Base-by-base conservation (phyloP, 2,888 invertebrate species). In the Rhamnusium bicolor region DNA sequence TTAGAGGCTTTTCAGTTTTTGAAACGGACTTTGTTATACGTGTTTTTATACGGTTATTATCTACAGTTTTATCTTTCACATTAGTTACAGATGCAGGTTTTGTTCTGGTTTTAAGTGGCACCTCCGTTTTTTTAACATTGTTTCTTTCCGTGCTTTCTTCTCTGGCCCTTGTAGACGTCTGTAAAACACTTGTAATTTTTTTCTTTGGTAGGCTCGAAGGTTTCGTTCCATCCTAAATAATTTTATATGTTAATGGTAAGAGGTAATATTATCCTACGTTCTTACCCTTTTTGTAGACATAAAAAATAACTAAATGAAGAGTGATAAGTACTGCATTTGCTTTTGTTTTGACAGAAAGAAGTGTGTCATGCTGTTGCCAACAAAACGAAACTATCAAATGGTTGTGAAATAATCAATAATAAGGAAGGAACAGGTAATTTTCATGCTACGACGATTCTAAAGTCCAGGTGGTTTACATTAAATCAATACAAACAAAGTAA, bases 351-450 rank as follows among this genome's bases (percentile, higher is more conserved):
- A 79, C 79, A 75, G 72, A 72, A 73, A 72, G 60, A 78, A 72
- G 72, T 82, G 75, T 83, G 82, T 83, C 81, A 82, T 78, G 67
- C 72, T 75, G 75, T 79, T 77, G 76, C 78, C 79, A 82, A 80
- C 80, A 79, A 77, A 74, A 71, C 68, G 68, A 63, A 78, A 77
- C 73, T 77, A 72, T n/a, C n/a, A 66, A 75, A 62, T 76, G 32
- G 61, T 74, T 77, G 71, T 68, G 74, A 81, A 83, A 81, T 81
- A 83, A 84, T 84, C 84, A 77, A 84, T 84, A 83, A n/a, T n/a
- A 70, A 61, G 60, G 75, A 72, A 71, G 72, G 73, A 69, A 74
- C 60, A 56, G 24, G 56, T 67, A 8, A 19, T 65, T 67, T 63
- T 71, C 72, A 78, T 72, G 79, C 71, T 75, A 61, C 21, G 67